Conservation (phyloP, 2,888 invertebrate species). For the Lepidocyrtinus sp. region DNA sequence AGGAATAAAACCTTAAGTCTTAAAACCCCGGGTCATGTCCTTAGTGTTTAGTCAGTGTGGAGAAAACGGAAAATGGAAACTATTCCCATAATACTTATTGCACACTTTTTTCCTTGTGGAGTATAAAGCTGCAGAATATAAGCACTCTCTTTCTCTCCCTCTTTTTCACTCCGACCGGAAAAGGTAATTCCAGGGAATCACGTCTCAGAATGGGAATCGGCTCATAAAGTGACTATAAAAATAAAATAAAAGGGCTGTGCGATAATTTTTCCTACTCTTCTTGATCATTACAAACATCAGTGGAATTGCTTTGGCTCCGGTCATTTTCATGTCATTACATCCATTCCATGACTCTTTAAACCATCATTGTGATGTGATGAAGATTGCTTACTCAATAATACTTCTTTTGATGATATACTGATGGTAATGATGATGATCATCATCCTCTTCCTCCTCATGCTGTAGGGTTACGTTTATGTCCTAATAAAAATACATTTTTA, state of each 20-base stretch:
- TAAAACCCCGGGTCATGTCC: too few relatives aligned
- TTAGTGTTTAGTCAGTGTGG: too few relatives aligned
- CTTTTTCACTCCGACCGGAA: conserved; percentile 60
- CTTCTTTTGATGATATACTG: conserved; percentile 27
- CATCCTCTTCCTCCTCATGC: conserved; percentile 6
- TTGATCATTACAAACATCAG: conserved; percentile 57
- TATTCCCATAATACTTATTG: background rate
- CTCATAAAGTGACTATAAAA: conserved; percentile 69
- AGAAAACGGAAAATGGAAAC: background rate
- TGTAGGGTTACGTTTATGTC: background rate
- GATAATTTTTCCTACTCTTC: conserved; percentile 64
- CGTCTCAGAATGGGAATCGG: conserved; percentile 69
- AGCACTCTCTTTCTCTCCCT: background rate
- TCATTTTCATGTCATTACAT: conserved; percentile 57
- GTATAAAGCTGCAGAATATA: background rate
- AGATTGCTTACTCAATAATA: conserved; percentile 48
- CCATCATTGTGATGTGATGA: conserved; percentile 55
- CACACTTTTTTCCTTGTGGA: background rate
- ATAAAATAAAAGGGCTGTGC: conserved; percentile 68
- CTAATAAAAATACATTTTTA: background rate
- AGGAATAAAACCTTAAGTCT: too few relatives aligned
- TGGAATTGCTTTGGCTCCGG: conserved; percentile 50
- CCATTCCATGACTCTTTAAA: conserved; percentile 53
- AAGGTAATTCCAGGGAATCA: conserved; percentile 69
- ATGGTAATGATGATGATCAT: conserved; percentile 21